Evolutionary conservation across 1,140 invertebrate genomes (phyloP), one percentile per base, ranked within the genome.

Genomic region (Bombus pyrosoma): DNA sequence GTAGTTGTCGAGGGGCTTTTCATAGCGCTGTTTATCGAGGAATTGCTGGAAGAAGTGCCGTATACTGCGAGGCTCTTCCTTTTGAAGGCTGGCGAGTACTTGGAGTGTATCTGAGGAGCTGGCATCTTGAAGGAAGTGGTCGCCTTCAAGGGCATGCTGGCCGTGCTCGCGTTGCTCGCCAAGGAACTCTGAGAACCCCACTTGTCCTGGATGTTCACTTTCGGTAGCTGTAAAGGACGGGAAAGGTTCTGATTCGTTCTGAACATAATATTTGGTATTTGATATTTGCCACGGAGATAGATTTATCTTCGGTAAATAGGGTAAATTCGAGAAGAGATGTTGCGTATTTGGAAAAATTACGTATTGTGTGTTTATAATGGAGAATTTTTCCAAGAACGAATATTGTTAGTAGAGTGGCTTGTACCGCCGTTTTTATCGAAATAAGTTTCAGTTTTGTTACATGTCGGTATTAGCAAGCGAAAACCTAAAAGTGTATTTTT

Each of bases 21-120:
- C 22, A 53, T 37, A 4, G 18, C n/a, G 12, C 15, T 47, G 62
- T 94, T 94, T 93, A 94, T 89, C 94, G 96, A 73, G 88, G 95
- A 83, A 93, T 91, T 82, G 94, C 93, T 85, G 28, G 86, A 75
- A 94, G 94, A 89, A 4, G 91, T 74, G 62, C 95, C 95, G 92
- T 97, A 97, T 8, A 97, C 96, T 84, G 97, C 96, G 34, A 98
- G 94, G 66, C 96, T 96, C 94, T 97, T 97, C 78, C 97, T 93
- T 92, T 98, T 98, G 91, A 98, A 98, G 2, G 97, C 97, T 43
- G 97, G 97, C 3, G 97, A 98, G 95, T 98, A 98, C 95, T 98
- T 98, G 0, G 97, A 97, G 80, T 97, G 93, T 81, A 96, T 94
- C 76, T 94, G 94, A 41, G 94, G 94, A 5, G 92, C 91, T 80